These are phyloP conservation scores for Hydrolagus colliei DNA, from an alignment of 2,797 vertebrate species.

Conservation along the genomic window DNA sequence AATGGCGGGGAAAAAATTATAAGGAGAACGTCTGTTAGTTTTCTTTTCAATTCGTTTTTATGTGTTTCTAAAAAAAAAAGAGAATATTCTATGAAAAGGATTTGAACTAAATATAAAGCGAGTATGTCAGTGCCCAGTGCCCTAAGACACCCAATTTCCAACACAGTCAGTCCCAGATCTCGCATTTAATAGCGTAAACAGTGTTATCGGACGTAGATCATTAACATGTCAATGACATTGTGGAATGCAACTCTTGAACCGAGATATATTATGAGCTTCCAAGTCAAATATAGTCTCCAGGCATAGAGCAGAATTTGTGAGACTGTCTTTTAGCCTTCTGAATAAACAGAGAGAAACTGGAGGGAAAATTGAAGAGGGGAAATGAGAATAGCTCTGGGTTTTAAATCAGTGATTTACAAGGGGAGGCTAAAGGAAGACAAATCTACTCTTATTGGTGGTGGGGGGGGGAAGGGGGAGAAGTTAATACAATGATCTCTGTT, in stretches of 20 bases:
- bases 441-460: background rate
- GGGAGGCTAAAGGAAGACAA: background rate
- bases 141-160: background rate
- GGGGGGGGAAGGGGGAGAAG: too few relatives aligned
- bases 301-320: background rate
- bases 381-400: background rate
- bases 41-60: background rate
- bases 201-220: too few relatives aligned
- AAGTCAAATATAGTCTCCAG: too few relatives aligned
- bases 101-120: background rate
- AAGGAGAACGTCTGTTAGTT: background rate
- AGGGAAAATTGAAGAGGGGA: background rate
- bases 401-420: background rate
- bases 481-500: background rate
- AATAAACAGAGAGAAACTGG: background rate
- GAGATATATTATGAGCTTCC: too few relatives aligned
- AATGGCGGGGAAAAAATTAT: too few relatives aligned
- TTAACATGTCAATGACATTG: too few relatives aligned
- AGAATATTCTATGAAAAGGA: background rate
- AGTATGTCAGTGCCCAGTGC: background rate
- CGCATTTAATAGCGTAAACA: too few relatives aligned
- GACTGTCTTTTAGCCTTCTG: background rate
- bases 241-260: too few relatives aligned
- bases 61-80: background rate
- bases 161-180: background rate